A percentile compares a stretch with the other conserved stretches of the same genome.
Evolutionary conservation across 2,797 vertebrate genomes (phyloP).

Genomic region (Enoplosus armatus): DNA sequence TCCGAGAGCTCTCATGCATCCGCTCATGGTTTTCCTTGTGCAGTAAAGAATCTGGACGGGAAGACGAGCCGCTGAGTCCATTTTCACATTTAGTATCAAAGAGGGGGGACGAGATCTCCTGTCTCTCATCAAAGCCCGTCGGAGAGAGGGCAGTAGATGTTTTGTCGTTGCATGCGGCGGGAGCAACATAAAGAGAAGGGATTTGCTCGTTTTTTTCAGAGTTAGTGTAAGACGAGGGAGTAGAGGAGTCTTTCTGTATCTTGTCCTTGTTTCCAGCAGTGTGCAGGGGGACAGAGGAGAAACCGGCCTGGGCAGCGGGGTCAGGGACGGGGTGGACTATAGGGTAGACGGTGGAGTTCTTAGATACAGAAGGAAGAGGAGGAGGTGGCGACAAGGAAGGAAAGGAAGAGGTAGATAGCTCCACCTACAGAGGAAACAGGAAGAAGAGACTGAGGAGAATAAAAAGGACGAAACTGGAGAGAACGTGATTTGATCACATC

Average conservation of each 20-base stretch:
- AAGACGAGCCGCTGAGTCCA: conserved; percentile 8
- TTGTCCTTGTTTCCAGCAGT: conserved; percentile 32
- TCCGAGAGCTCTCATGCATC: neutral
- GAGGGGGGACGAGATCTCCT: neutral
- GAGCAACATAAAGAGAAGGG: neutral
- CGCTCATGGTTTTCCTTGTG: neutral
- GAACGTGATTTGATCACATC: neutral
- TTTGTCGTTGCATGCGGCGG: neutral
- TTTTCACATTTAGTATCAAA: conserved; percentile 1
- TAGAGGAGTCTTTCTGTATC: conserved; percentile 10
- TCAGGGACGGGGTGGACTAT: conserved; percentile 75
- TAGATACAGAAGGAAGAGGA: conserved; percentile 58
- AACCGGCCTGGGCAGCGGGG: conserved; percentile 62
- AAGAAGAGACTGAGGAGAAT: conserved; percentile 68
- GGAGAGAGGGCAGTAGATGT: neutral
- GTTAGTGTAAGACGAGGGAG: neutral
- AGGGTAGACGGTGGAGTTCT: conserved; percentile 38
- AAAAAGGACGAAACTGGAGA: conserved; percentile 45
- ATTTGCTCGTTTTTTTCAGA: conserved; percentile 17
- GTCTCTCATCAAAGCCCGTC: neutral
- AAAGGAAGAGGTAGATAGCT: conserved; percentile 35
- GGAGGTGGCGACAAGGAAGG: conserved; percentile 66
- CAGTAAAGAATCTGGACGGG: neutral
- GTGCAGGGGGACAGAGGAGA: conserved; percentile 49
- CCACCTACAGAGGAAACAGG: conserved; percentile 66